Percentiles rank a stretch among this genome's conserved stretches.
phyloP scores from a whole-genome alignment of 1,140 invertebrate species.

The Eciton burchellii region DNA sequence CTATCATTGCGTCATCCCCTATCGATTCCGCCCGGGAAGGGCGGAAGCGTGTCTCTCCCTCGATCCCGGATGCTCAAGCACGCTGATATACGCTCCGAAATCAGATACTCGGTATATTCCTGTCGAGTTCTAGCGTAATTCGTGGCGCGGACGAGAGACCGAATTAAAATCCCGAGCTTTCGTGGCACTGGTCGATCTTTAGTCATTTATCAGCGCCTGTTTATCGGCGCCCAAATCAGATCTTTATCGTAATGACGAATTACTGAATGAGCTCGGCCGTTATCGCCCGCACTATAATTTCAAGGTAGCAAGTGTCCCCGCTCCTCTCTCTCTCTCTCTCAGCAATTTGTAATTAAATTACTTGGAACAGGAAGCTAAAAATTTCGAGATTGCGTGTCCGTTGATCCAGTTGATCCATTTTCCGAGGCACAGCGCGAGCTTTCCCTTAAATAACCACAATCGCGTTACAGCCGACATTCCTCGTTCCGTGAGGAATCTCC shows the following conservation, averaged over 20 bases:
- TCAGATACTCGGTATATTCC: constrained; percentile 66
- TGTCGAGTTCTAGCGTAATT: constrained; percentile 67
- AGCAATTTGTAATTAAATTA: constrained; percentile 52
- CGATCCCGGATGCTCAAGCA: constrained; percentile 33
- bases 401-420: constrained; percentile 38
- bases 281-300: constrained; percentile 51
- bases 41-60: neutral
- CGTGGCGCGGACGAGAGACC: constrained; percentile 38
- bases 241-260: constrained; percentile 44
- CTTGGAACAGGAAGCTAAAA: constrained; percentile 38
- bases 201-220: constrained; percentile 51
- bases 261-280: constrained; percentile 50
- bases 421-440: neutral
- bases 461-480: too few species aligned
- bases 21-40: neutral
- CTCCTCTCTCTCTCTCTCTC: too few species aligned
- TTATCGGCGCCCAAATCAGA: too few species aligned
- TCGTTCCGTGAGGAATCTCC: too few species aligned
- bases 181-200: constrained; percentile 28
- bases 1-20: neutral
- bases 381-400: constrained; percentile 21
- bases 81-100: constrained; percentile 59
- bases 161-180: constrained; percentile 23
- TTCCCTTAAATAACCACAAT: too few species aligned
- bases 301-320: constrained; percentile 55